phyloP scores from a whole-genome alignment of 1,140 invertebrate species.

The Calliopsis andreniformis region DNA sequence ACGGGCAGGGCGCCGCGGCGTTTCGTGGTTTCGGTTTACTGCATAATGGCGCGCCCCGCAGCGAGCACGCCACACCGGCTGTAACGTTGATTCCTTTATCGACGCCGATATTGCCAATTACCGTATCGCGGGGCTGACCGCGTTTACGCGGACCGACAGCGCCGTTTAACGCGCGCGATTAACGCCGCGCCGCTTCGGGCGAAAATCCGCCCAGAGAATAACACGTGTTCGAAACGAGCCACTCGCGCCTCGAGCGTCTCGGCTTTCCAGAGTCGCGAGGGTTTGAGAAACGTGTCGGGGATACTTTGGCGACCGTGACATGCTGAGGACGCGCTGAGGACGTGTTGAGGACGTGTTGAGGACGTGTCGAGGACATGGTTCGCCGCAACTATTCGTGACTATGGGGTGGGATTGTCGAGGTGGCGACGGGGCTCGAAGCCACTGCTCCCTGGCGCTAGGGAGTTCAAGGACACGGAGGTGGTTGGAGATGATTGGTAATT shows the following conservation, averaged over 20 bases:
- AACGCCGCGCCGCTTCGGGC: slow-evolving; percentile 18
- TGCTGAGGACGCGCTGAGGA: background rate
- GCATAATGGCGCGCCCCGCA: slow-evolving; percentile 73
- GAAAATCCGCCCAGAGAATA: background rate
- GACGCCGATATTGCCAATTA: slow-evolving; percentile 75
- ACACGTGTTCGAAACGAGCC: background rate
- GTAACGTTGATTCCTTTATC: slow-evolving; percentile 74
- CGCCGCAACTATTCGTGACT: slow-evolving; percentile 4
- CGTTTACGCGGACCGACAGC: slow-evolving; percentile 57
- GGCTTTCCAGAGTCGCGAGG: background rate
- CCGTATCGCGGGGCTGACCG: slow-evolving; percentile 58
- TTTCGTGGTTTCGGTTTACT: slow-evolving; percentile 73
- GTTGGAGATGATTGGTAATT: too few species aligned
- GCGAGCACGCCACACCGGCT: background rate
- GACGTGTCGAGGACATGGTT: too few species aligned
- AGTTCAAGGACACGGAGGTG: too few species aligned
- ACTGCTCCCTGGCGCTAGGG: too few species aligned
- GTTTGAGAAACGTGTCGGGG: background rate
- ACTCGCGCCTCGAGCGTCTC: background rate
- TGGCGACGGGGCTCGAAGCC: too few species aligned
- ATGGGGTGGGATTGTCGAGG: too few species aligned
- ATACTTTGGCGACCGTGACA: slow-evolving; percentile 8
- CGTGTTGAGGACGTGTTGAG: too few species aligned
- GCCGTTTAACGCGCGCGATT: slow-evolving; percentile 62
- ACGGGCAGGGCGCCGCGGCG: slow-evolving; percentile 64